These are phyloP conservation scores for Lithobates sylvaticus DNA, from an alignment of 2,797 vertebrate species.

Conservation along the genomic window DNA sequence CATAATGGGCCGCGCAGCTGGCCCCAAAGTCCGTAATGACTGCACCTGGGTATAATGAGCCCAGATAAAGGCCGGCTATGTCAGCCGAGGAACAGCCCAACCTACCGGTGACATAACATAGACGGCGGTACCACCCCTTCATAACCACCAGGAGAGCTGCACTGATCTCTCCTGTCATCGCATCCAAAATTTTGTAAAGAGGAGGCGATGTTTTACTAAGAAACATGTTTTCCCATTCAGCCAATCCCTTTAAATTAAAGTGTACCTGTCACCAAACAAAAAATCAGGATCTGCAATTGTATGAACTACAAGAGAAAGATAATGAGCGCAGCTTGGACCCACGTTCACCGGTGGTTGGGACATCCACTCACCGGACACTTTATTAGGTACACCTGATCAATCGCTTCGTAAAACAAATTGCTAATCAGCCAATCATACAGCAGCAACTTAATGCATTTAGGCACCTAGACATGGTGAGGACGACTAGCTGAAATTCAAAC, in stretches of 20 bases:
- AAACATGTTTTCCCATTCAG: background rate
- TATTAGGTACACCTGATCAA: too few species aligned
- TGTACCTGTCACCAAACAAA: background rate
- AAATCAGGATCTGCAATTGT: background rate
- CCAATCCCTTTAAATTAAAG: background rate
- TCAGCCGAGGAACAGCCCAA: constrained; percentile 34
- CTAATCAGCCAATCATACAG: too few species aligned
- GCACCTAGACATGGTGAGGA: too few species aligned
- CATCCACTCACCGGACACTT: too few species aligned
- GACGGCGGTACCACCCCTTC: background rate
- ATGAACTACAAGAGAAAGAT: too few species aligned
- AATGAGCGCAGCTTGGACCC: too few species aligned
- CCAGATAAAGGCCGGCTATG: constrained; percentile 42
- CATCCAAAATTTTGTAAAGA: constrained; percentile 15
- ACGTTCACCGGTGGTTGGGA: too few species aligned
- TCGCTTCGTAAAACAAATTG: too few species aligned
- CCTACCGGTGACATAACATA: constrained; percentile 38
- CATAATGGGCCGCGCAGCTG: constrained; percentile 54
- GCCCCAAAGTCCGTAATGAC: constrained; percentile 39
- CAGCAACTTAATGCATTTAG: too few species aligned
- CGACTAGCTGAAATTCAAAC: too few species aligned
- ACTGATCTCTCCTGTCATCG: constrained; percentile 50
- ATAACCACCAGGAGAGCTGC: constrained; percentile 9
- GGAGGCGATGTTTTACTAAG: background rate
- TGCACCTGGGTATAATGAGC: constrained; percentile 58